phyloP scores from a whole-genome alignment of 2,797 vertebrate genomes.

The Melanotaenia trifasciata region DNA sequence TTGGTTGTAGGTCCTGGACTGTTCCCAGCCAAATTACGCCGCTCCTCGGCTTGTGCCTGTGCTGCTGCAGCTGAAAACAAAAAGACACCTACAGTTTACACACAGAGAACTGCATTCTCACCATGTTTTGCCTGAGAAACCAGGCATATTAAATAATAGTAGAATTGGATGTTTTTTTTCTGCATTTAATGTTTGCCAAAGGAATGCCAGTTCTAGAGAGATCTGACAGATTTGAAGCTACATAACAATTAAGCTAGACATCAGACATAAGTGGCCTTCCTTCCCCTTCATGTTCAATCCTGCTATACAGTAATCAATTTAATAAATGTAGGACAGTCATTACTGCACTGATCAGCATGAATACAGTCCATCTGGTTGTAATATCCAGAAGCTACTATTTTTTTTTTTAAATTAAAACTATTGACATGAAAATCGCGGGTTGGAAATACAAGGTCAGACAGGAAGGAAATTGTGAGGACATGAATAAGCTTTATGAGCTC shows the following conservation, averaged over 20 bases:
- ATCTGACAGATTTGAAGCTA: conserved; percentile 56
- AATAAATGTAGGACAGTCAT: not conserved
- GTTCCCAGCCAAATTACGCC: conserved; percentile 84
- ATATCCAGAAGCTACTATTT: not conserved
- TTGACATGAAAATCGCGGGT: conserved; percentile 7
- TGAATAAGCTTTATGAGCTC: conserved; percentile 58
- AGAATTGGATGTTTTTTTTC: not conserved
- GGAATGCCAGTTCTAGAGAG: conserved; percentile 54
- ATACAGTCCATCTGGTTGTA: not conserved
- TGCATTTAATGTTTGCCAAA: conserved; percentile 45
- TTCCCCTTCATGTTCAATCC: conserved; percentile 38
- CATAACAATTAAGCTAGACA: conserved; percentile 71
- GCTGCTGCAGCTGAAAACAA: conserved; percentile 89
- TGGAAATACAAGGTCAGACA: conserved; percentile 44
- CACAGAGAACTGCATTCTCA: conserved; percentile 1
- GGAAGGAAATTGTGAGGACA: conserved; percentile 66
- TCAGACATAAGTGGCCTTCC: conserved; percentile 39
- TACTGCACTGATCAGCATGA: not conserved
- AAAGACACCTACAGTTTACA: conserved; percentile 30
- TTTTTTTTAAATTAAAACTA: not conserved
- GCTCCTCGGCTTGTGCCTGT: conserved; percentile 92
- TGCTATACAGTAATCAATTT: conserved; percentile 6
- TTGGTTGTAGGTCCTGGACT: conserved; percentile 76
- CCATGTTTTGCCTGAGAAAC: conserved; percentile 1
- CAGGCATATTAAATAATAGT: conserved; percentile 20